Base-by-base conservation (phyloP, 37 sponge, comb jelly and placozoan species). In the Amphimedon queenslandica region DNA sequence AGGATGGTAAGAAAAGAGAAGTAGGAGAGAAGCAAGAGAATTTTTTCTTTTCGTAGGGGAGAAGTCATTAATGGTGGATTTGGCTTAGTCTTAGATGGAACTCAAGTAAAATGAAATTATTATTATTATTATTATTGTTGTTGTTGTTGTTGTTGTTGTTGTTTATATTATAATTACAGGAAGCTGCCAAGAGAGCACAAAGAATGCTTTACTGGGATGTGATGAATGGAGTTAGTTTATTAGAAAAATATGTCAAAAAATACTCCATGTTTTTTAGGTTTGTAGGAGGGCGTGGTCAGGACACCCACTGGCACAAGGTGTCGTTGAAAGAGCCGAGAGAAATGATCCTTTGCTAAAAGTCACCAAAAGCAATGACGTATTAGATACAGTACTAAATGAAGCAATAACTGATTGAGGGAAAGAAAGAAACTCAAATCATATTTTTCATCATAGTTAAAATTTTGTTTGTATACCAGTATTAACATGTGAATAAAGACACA, bases 51-150 rank as follows among this genome's bases (percentile, higher is more conserved):
- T 4, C 68, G 30, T 60, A 93, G 90, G 90, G 92, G 92, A 34
- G 95, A 98, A 69, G 99, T 98, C 34, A 86, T 92, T 55, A 98
- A 98, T 82, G 99, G 99, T 40, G 99, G 99, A 16, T 98, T 98
- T 85, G 99, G 99, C 29, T 75, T 98, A 41, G 80, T 98, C 31
- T 71, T 98, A 63, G 99, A 98, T 79, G 99, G 99, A 35, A 72
- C 84, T 37, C 83, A 91, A 72, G 96, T 92, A 71, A 57, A n/a
- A n/a, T n/a, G n/a, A n/a, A n/a, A n/a, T n/a, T n/a, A n/a, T n/a
- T n/a, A n/a, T n/a, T n/a, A n/a, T n/a, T 64, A 1, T 4, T 0
- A 4, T 67, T 4, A 39, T 40, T 5, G 64, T 61, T 10, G 8
- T n/a, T 47, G 40, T 16, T 23, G 56, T 27, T 56, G 36, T 42